Conservation (phyloP, 2,888 invertebrate species). For the Microplitis deprimator region DNA sequence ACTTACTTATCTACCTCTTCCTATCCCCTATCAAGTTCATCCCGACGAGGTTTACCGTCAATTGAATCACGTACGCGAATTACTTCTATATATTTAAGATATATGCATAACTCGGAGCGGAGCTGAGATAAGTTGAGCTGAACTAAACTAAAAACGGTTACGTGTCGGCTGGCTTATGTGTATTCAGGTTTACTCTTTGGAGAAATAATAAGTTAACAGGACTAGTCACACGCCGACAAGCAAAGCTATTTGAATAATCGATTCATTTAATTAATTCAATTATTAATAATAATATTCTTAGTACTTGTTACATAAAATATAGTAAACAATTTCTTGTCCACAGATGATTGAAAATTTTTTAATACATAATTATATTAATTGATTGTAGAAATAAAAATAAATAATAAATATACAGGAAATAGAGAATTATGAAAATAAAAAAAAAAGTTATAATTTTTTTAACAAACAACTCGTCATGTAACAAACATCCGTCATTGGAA, state of each 20-base stretch:
- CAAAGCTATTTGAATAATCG: slow-evolving; percentile 30
- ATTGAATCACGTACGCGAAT: slow-evolving; percentile 37
- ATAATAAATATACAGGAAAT: not conserved
- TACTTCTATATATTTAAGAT: slow-evolving; percentile 28
- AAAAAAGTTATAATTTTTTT: not conserved
- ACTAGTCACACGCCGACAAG: slow-evolving; percentile 25
- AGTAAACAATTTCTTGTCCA: not conserved
- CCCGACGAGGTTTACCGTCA: not conserved
- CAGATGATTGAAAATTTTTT: too few species aligned
- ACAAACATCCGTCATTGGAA: slow-evolving; percentile 3
- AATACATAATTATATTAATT: too few species aligned
- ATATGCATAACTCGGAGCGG: too few species aligned
- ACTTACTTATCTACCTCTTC: too few species aligned
- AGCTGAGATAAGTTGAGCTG: too few species aligned
- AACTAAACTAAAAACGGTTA: slow-evolving; percentile 10
- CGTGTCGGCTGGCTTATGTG: slow-evolving; percentile 1
- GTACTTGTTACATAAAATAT: not conserved
- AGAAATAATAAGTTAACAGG: slow-evolving; percentile 38
- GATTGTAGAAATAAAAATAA: not conserved
- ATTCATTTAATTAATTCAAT: slow-evolving; percentile 29
- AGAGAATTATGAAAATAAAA: not conserved
- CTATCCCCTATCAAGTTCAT: too few species aligned
- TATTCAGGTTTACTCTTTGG: not conserved
- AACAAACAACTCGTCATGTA: not conserved
- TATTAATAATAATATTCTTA: slow-evolving; percentile 25